Evolutionary conservation across 2,888 invertebrate species (phyloP).

Genomic region (Cheilosia vulpina): DNA sequence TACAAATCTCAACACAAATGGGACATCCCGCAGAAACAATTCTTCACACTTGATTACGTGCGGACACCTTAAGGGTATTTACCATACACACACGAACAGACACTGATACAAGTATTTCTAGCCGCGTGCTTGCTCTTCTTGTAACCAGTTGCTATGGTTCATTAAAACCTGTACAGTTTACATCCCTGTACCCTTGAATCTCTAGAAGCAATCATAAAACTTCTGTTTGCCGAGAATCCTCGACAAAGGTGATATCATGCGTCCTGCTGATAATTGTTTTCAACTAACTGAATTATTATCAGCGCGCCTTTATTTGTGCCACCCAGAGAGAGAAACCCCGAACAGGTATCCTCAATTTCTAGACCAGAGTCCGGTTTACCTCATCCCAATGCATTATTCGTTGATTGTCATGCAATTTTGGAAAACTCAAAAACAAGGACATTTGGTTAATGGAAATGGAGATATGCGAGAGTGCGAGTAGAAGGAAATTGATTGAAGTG

Average conservation of each 20-base stretch:
- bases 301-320: constrained; percentile 59
- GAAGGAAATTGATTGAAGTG: constrained; percentile 14
- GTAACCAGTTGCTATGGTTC: constrained; percentile 17
- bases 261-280: constrained; percentile 57
- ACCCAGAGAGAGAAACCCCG: constrained; percentile 37
- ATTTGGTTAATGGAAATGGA: constrained; percentile 19
- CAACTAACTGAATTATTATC: constrained; percentile 60
- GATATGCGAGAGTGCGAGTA: neutral
- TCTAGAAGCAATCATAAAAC: constrained; percentile 66
- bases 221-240: constrained; percentile 58
- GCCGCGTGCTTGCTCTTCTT: constrained; percentile 43
- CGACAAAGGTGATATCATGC: constrained; percentile 46
- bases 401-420: constrained; percentile 18
- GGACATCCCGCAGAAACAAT: constrained; percentile 54
- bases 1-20: constrained; percentile 32
- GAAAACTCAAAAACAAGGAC: constrained; percentile 28
- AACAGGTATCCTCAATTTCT: constrained; percentile 32
- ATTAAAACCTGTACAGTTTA: constrained; percentile 10
- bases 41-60: constrained; percentile 69
- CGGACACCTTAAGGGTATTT: constrained; percentile 38
- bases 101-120: constrained; percentile 1
- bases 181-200: constrained; percentile 27
- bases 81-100: constrained; percentile 48
- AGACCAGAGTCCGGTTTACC: constrained; percentile 58
- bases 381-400: constrained; percentile 32